Evolutionary conservation across 2,113 vertebrate species (phyloP).

Genomic region (Orthonyx spaldingii): DNA sequence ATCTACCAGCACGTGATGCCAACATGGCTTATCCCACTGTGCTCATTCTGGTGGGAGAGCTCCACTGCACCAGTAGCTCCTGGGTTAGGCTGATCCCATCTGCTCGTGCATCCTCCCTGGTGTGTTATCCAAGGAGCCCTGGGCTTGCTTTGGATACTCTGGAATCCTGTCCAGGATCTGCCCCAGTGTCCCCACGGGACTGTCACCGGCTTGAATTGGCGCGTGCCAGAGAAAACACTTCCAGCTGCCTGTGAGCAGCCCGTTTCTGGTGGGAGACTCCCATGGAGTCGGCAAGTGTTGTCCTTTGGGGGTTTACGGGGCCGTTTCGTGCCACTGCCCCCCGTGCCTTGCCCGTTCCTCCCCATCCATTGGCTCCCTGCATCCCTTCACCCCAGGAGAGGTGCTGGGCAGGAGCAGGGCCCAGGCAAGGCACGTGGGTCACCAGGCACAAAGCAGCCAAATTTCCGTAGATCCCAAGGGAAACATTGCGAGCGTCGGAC

Average conservation of each 20-base stretch:
- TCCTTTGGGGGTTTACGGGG: conserved; percentile 50
- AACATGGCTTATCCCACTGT: fast-evolving
- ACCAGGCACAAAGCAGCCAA: background rate
- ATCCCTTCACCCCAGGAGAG: background rate
- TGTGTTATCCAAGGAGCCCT: fast-evolving
- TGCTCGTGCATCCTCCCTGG: background rate
- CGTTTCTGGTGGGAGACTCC: conserved; percentile 52
- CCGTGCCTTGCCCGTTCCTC: background rate
- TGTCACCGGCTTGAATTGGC: background rate
- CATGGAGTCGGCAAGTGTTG: conserved; percentile 31
- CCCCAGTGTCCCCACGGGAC: background rate
- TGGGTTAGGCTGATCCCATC: background rate
- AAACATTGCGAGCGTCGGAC: conserved; percentile 46
- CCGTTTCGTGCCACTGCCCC: conserved; percentile 10
- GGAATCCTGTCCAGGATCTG: background rate
- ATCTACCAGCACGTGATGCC: fast-evolving
- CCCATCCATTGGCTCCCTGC: background rate
- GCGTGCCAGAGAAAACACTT: background rate
- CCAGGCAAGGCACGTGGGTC: background rate
- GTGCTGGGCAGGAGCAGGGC: background rate
- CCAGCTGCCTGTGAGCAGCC: conserved; percentile 41
- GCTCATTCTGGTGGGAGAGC: background rate
- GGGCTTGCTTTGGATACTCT: background rate
- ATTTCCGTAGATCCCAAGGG: conserved; percentile 18
- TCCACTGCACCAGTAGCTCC: background rate